These are phyloP conservation scores for Ferdinandea cuprea DNA, from an alignment of 2,888 invertebrate genomes.

Conservation along the genomic window DNA sequence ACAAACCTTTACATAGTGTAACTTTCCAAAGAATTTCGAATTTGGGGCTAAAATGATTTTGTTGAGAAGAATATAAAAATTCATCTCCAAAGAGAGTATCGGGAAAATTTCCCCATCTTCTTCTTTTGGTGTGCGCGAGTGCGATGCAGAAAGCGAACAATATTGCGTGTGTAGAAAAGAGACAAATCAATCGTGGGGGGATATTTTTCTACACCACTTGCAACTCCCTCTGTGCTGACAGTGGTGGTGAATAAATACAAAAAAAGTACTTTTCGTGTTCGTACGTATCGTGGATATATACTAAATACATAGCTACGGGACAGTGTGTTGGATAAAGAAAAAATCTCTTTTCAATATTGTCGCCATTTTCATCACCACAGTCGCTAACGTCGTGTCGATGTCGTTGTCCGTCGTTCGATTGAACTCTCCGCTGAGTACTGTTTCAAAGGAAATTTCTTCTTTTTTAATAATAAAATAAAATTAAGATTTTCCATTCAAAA, in stretches of 20 bases:
- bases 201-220: constrained; percentile 50
- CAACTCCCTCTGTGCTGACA: constrained; percentile 42
- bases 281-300: constrained; percentile 7
- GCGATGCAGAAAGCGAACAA: constrained; percentile 45
- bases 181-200: constrained; percentile 50
- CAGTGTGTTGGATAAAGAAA: constrained; percentile 54
- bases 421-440: constrained; percentile 47
- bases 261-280: neutral
- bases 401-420: constrained; percentile 76
- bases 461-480: neutral
- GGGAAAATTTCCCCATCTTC: constrained; percentile 51
- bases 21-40: constrained; percentile 62
- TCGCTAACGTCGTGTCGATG: constrained; percentile 79
- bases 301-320: constrained; percentile 39
- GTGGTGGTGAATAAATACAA: constrained; percentile 43
- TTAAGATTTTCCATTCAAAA: neutral
- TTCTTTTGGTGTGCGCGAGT: constrained; percentile 21
- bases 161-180: constrained; percentile 42
- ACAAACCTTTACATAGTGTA: constrained; percentile 23
- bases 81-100: constrained; percentile 47
- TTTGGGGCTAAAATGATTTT: constrained; percentile 37
- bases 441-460: constrained; percentile 47
- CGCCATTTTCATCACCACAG: constrained; percentile 80
- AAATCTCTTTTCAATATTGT: constrained; percentile 69
- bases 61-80: constrained; percentile 44